Base-by-base conservation (phyloP, 2,888 invertebrate genomes). In the Erpobdella octoculata region DNA sequence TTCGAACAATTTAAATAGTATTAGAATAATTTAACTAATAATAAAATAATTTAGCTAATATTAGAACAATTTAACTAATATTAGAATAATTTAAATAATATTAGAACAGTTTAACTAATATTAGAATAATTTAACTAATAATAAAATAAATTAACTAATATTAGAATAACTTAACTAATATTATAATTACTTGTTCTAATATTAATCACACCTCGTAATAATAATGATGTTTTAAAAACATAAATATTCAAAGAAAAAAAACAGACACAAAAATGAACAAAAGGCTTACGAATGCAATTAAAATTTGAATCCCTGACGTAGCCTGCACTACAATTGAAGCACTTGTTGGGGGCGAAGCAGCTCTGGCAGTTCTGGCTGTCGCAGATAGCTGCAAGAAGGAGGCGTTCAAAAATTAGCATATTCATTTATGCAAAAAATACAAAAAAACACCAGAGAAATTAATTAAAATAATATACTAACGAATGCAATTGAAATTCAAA, bases 301-400 rank as follows among this genome's bases (percentile, higher is more conserved):
- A 28, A 15, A 58, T 69, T 69, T 53, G 12, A n/a, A 35, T 68
- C 33, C 33, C 53, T 35, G 5, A 28, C 4, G 69, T 69, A 69
- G 4, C 69, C 69, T 25, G 21, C 33, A 58, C 31, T 58, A 48
- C 69, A 69, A 18, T 18, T 25, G 58, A n/a, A 28, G 31, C 69
- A 69, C 31, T 31, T 48, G 21, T 48, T 69, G 8, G 58, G 53
- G 8, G 37, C 21, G 12, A 36, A 48, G 21, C 69, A 69, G n/a
- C 21, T 35, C 33, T 58, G 69, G 31, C 69, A 69, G 69, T 53
- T 53, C 35, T 38, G 48, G n/a, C 53, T 36, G 53, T 53, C 46
- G 36, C 69, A 69, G 3, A 28, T n/a, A 21, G 38, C 36, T 65
- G 36, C 25, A 35, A 9, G 15, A 1, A 38, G 5, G 1, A n/a